Conservation (phyloP, 2,113 vertebrate species). For the Scomber colias region DNA sequence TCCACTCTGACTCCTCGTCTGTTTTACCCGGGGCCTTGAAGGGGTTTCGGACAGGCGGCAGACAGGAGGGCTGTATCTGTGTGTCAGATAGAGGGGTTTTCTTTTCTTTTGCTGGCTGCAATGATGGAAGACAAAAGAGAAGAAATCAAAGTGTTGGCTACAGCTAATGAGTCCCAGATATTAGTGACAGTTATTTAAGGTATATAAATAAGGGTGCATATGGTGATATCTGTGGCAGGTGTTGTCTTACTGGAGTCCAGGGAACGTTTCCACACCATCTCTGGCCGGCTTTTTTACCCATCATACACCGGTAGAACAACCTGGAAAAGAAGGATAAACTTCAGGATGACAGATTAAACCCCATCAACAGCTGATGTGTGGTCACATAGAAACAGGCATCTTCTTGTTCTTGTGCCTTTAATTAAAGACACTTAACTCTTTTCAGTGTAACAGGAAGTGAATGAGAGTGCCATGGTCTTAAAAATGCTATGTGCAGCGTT, state of each 20-base stretch:
- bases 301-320: slow-evolving; percentile 90
- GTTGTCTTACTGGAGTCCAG: slow-evolving; percentile 84
- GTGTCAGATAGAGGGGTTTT: slow-evolving; percentile 49
- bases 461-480: no score
- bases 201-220: background rate
- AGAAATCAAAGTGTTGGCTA: background rate
- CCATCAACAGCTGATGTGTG: background rate
- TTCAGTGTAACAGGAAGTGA: background rate
- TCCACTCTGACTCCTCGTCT: slow-evolving; percentile 76
- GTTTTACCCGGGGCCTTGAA: slow-evolving; percentile 87
- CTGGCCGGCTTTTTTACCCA: slow-evolving; percentile 86
- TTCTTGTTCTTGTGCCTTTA: background rate
- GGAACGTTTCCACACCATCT: slow-evolving; percentile 93
- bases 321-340: slow-evolving; percentile 72
- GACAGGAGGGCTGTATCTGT: slow-evolving; percentile 53
- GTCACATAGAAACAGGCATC: background rate
- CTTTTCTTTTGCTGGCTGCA: slow-evolving; percentile 82
- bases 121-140: slow-evolving; percentile 15
- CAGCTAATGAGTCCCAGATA: background rate
- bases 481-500: no score
- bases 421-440: background rate
- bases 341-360: background rate
- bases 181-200: background rate
- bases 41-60: slow-evolving; percentile 87
- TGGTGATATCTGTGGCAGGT: background rate